Evolutionary conservation across 2,113 vertebrate genomes (phyloP), one percentile per base, ranked within the genome.

Genomic region (Poeciliopsis prolifica): DNA sequence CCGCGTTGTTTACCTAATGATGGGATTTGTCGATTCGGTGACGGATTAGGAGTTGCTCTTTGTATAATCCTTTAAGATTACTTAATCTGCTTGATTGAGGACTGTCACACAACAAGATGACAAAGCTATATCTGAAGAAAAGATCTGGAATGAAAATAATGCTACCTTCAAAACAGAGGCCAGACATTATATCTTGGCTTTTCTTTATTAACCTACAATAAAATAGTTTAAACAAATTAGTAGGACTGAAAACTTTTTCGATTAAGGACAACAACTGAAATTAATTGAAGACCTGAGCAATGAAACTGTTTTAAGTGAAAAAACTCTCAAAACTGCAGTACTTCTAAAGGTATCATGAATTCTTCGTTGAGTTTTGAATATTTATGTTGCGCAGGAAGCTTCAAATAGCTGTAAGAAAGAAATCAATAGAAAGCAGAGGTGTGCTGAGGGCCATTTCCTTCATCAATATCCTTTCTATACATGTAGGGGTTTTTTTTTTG

Each of bases 21-120:
- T 61, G 75, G 10, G 4, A 58, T 74, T 74, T 80, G 72, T 63
- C 70, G 54, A 79, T 66, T 37, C 44, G 44, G 15, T 28, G 29
- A 62, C 9, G 51, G 51, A 61, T 86, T 80, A 84, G 61, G 51
- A 70, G 58, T 26, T 22, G 61, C 68, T 67, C 68, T 81, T 51
- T 19, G 44, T 78, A n/a, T 86, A 81, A 84, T 82, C 77, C 74
- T 44, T 4, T 37, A 0, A 71, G 74, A 88, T 85, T 72, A 80
- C 68, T 72, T 80, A 62, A 74, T 82, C 75, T 76, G 64, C 40
- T 68, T 68, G 61, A 58, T 58, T 58, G 51, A 58, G 7, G 51
- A n/a, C 51, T 58, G 51, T 58, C 51, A 58, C 22, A 58, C 51
- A 58, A 58, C 51, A 58, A n/a, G 24, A n/a, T n/a, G 51, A 58